Evolutionary conservation across 2,113 vertebrate genomes (phyloP), one percentile per base, ranked within the genome.

Genomic region (Colaptes auratus): DNA sequence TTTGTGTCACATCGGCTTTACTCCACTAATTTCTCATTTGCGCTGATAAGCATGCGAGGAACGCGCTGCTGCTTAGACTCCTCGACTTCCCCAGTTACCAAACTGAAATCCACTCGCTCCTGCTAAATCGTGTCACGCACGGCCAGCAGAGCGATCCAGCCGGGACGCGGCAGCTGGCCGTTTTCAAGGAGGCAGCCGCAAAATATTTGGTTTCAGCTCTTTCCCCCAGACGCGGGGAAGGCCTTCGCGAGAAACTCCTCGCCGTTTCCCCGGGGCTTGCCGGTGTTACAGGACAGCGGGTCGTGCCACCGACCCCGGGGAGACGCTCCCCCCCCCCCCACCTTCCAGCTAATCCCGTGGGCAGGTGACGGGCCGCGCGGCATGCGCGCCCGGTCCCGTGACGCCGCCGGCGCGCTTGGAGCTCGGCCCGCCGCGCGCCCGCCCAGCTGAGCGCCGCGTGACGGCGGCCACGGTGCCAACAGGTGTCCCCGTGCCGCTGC

Each of bases 301-400:
- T 56, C 28, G 27, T 16, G 28, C 55, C 55, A 30, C 9, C 55
- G 28, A 21, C 44, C 14, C 52, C 52, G 16, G 18, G 17, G 21
- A 27, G 39, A 8, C 30, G 36, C 28, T 19, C 6, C 42, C 15
- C 6, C 19, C 15, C 1, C 0, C 1, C 12, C 56, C 35, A n/a
- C n/a, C n/a, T n/a, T 6, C 20, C 18, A 10, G 1, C 14, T 18
- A 36, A 23, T 24, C 44, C 25, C 66, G 27, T 50, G 48, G 76
- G 89, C 86, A 79, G 93, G 86, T 92, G 90, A 86, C 82, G 14
- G 85, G 71, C 20, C 27, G 42, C 0, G 42, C 59, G 36, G 72
- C 89, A 86, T 91, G 89, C 85, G 88, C 88, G 71, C 82, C 50
- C 63, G 58, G 85, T 93, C 91, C 81, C 84, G 88, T 95, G 93